These are phyloP conservation scores for Poeciliopsis turneri DNA, from an alignment of 2,797 vertebrate genomes.

Conservation along the genomic window DNA sequence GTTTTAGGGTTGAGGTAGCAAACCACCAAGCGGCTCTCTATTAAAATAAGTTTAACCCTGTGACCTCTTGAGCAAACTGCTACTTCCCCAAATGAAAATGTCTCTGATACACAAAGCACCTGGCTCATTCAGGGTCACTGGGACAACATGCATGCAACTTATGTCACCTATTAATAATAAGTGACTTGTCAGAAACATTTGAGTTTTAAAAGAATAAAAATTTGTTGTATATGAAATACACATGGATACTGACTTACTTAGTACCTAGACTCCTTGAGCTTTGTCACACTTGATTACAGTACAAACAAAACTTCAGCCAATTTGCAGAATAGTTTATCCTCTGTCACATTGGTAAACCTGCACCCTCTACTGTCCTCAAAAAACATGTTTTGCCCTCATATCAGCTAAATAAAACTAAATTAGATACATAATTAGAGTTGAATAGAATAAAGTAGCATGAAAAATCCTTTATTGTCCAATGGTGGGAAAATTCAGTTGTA, in stretches of 20 bases:
- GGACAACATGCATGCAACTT: neutral
- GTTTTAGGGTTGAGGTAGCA: constrained; percentile 51
- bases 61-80: constrained; percentile 39
- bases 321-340: neutral
- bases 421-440: neutral
- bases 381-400: neutral
- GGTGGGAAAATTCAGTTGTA: too few species aligned
- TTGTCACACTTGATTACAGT: neutral
- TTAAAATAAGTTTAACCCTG: constrained; percentile 66
- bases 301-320: neutral
- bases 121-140: constrained; percentile 16
- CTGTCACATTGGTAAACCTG: neutral
- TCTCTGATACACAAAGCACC: constrained; percentile 16
- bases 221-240: neutral
- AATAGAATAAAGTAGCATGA: too few species aligned
- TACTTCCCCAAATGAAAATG: constrained; percentile 39
- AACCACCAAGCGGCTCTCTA: constrained; percentile 50
- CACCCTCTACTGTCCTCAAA: neutral
- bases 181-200: neutral
- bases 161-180: neutral
- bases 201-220: neutral
- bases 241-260: neutral
- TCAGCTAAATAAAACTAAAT: neutral
- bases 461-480: too few species aligned
- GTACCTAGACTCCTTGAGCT: neutral